Base-by-base conservation (phyloP, 2,113 vertebrate species). In the Coryphaenoides rupestris region DNA sequence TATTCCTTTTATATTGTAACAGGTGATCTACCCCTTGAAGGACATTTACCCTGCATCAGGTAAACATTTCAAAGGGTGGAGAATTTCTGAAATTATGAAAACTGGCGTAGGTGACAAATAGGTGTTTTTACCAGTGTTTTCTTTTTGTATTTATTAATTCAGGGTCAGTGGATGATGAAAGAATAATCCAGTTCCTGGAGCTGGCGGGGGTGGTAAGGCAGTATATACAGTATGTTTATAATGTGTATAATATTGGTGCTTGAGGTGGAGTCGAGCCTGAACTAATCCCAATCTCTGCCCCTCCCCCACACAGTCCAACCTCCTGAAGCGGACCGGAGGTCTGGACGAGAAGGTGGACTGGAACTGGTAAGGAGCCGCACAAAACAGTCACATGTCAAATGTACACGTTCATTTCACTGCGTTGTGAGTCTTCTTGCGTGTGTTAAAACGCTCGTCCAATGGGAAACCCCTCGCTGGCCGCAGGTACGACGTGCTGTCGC, bases 21-120 rank as follows among this genome's bases (percentile, higher is more conserved):
- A 99, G 97, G 93, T 99, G 53, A 98, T 99, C 62, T 99, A 96
- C 69, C 97, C 97, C 3, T 72, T 99, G 79, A 98, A 94, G 83
- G 92, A 98, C 68, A 92, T 95, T 75, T 98, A 95, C 85, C 97
- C 97, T 2, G 89, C 75, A 74, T 91, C 93, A 91, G 97, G 97
- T 99, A 86, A 60, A n/a, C 75, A 76, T 28, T 19, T 21, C 14
- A n/a, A 6, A 47, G 14, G 9, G 28, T 59, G 26, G 19, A 15
- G n/a, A 40, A 40, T 57, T 40, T 12, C 13, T 40, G 33, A 40
- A 45, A 60, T n/a, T n/a, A n/a, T 21, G 15, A 58, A 23, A 21
- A 47, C 19, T 21, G 33, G 13, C 3, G 21, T 13, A 60, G 4
- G 7, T 1, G 4, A 46, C 13, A 3, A 21, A 21, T 46, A 21